A percentile compares a stretch with the other conserved stretches of the same genome.
Conservation (phyloP, 2,797 vertebrate genomes). For the Malacoraja senta region DNA sequence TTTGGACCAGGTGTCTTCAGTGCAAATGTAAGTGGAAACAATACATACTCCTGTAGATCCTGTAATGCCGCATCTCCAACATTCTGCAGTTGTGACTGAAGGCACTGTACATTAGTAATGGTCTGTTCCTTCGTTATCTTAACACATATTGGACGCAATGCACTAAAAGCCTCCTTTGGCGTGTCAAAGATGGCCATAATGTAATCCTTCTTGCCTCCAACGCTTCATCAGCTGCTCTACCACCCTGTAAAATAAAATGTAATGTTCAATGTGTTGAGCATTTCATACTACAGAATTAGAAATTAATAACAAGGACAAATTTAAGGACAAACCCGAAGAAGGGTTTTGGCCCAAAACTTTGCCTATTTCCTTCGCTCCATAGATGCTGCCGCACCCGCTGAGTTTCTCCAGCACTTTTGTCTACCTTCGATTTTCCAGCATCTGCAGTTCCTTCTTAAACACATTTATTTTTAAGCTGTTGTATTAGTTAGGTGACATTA, state of each 20-base stretch:
- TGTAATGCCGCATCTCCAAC: conserved; percentile 74
- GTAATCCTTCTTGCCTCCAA: neutral
- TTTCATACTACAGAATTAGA: neutral
- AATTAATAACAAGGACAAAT: neutral
- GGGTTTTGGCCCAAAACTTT: too few species aligned
- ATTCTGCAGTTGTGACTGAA: conserved; percentile 59
- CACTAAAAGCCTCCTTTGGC: conserved; percentile 77
- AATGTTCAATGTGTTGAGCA: neutral
- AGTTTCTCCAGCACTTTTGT: too few species aligned
- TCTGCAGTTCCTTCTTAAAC: too few species aligned
- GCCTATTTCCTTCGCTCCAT: too few species aligned
- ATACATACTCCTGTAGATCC: conserved; percentile 84
- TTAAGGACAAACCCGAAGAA: too few species aligned
- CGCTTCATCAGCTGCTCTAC: neutral
- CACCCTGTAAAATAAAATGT: conserved; percentile 42
- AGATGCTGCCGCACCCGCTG: too few species aligned
- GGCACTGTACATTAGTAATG: conserved; percentile 60
- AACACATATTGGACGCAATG: conserved; percentile 78
- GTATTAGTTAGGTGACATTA: neutral
- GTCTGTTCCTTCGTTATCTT: conserved; percentile 73
- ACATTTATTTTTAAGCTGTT: neutral
- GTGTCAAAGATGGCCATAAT: conserved; percentile 68
- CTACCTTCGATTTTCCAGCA: too few species aligned
- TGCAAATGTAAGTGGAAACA: conserved; percentile 82
- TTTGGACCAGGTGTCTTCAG: conserved; percentile 70